phyloP scores from a whole-genome alignment of 2,888 invertebrate species.

The Teleogryllus oceanicus region DNA sequence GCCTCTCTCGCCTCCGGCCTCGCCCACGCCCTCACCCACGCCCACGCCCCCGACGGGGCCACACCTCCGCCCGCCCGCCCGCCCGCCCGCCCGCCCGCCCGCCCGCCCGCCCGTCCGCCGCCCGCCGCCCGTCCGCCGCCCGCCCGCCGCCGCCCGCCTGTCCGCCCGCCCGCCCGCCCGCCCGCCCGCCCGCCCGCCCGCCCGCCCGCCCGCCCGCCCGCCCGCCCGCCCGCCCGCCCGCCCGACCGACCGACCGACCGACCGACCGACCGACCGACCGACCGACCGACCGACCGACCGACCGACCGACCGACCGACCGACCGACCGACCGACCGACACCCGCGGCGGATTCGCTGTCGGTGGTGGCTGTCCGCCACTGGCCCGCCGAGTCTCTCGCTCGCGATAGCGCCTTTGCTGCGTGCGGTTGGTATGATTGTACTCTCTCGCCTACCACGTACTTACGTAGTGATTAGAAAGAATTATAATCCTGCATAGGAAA shows the following conservation, averaged over 20 bases:
- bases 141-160: background rate
- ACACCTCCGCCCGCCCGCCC: background rate
- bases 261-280: background rate
- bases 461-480: too few species aligned
- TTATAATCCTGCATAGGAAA: too few species aligned
- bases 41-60: background rate
- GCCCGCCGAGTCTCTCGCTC: too few species aligned
- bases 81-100: background rate
- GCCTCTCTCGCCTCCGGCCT: background rate
- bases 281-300: background rate
- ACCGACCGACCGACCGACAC: background rate
- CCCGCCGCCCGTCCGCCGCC: too few species aligned
- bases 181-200: background rate
- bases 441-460: too few species aligned
- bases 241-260: too few species aligned
- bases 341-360: background rate
- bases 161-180: background rate
- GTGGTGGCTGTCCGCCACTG: too few species aligned
- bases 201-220: background rate
- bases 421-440: too few species aligned
- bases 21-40: background rate
- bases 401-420: too few species aligned
- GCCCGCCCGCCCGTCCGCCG: background rate
- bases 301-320: background rate
- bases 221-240: background rate